These are phyloP conservation scores for Palythoa caribaeorum DNA, from an alignment of 92 coral and sea anemone species.

Conservation along the genomic window DNA sequence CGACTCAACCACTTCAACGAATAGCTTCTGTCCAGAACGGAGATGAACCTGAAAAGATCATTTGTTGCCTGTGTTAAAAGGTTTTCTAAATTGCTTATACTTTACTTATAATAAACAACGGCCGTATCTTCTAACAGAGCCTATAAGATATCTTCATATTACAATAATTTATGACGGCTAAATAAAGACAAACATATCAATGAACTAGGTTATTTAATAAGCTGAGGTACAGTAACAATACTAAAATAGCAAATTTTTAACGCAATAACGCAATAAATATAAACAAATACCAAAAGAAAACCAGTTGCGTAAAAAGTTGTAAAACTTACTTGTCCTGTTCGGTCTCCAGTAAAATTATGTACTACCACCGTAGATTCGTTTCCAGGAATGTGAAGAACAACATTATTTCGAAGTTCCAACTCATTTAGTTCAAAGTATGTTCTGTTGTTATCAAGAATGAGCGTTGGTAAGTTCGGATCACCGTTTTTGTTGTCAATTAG, in stretches of 20 bases:
- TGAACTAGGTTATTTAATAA: no score
- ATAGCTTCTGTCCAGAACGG: conserved; percentile 66
- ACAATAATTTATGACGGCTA: no score
- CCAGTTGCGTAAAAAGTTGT: not conserved
- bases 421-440: conserved; percentile 73
- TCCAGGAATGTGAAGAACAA: conserved; percentile 66
- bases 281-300: not conserved
- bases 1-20: conserved; percentile 76
- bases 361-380: conserved; percentile 66
- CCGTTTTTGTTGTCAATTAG: conserved; percentile 70
- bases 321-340: conserved; percentile 58
- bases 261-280: no score
- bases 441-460: conserved; percentile 60
- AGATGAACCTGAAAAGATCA: conserved; percentile 51
- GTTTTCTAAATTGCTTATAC: not conserved
- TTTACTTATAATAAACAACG: not conserved
- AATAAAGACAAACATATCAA: no score
- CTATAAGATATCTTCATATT: no score
- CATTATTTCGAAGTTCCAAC: conserved; percentile 66
- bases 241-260: no score
- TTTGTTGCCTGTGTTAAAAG: not conserved
- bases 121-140: not conserved
- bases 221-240: no score
- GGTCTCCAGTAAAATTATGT: conserved; percentile 72
- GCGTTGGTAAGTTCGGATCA: conserved; percentile 62